Evolutionary conservation across 2,113 vertebrate genomes (phyloP).

Genomic region (Colaptes auratus): DNA sequence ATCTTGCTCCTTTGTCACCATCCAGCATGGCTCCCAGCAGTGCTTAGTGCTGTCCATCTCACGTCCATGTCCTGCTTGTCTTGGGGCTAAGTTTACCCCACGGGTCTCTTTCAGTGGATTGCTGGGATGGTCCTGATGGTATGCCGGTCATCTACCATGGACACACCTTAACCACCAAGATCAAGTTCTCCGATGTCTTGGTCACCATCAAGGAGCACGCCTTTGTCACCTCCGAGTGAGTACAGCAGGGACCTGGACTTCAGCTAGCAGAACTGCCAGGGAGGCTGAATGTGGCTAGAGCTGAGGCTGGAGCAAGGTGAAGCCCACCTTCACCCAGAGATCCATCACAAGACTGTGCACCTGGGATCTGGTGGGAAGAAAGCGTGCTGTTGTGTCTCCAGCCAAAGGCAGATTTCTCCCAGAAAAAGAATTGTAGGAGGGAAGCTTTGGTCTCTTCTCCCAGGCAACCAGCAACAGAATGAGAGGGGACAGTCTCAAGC

Average conservation of each 20-base stretch:
- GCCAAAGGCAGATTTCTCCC: background rate
- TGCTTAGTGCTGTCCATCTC: background rate
- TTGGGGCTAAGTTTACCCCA: background rate
- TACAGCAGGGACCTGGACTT: background rate
- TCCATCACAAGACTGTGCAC: fast-evolving
- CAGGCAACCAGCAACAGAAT: too few species aligned
- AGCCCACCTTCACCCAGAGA: background rate
- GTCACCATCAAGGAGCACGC: constrained; percentile 97
- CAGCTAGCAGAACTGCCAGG: background rate
- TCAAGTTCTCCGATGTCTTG: constrained; percentile 95
- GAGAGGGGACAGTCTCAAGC: too few species aligned
- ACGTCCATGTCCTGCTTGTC: background rate
- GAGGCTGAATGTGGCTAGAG: background rate
- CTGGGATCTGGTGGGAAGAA: background rate
- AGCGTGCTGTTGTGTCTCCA: fast-evolving
- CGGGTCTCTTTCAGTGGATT: constrained; percentile 88
- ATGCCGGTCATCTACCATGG: constrained; percentile 99
- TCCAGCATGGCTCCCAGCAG: fast-evolving
- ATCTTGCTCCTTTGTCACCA: background rate
- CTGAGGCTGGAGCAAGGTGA: background rate
- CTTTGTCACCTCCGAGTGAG: constrained; percentile 97
- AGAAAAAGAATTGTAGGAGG: background rate
- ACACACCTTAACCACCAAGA: constrained; percentile 98
- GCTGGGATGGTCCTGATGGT: constrained; percentile 97
- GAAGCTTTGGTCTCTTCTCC: background rate